Base-by-base conservation (phyloP, 2,797 vertebrate species). In the Otolemur crassicaudatus region DNA sequence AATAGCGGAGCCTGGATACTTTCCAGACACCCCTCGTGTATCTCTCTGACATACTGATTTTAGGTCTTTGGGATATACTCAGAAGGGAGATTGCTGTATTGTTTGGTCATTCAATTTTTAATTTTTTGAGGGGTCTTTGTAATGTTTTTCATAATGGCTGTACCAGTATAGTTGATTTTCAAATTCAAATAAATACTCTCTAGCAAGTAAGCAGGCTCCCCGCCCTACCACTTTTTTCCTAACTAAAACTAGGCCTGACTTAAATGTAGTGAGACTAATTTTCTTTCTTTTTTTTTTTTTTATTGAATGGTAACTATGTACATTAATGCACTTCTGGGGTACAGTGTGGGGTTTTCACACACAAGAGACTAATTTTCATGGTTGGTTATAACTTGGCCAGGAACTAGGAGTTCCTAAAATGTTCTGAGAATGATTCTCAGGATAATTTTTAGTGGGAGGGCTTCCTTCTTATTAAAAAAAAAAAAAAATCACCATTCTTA, bases 131-230 rank as follows among this genome's bases (percentile, higher is more conserved):
- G 14, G 61, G 7, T 27, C 0, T 80, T 34, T 16, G 31, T 69
- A 69, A 17, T 87, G 17, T 46, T 87, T 87, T 87, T 40, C 8
- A 29, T 58, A 65, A 61, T 43, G n/a, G 20, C 23, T 83, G 0
- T 63, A 34, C 58, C 61, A 43, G 31, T 49, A 93, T 60, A 90
- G 1, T 65, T 94, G 80, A 70, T 95, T 85, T 96, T 70, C 80
- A 92, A 93, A 79, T 72, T 95, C 87, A 90, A 12, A 83, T 84
- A 67, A 89, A 79, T 40, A 82, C 37, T 61, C n/a, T 94, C 10
- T 25, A 87, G 40, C 34, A 34, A 95, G 69, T 69, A 29, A 95
- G 23, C 46, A 77, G n/a, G 29, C 63, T 65, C 34, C n/a, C 11
- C 6, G 25, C 27, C 25, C 46, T 31, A 72, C 46, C 12, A 49